A percentile compares a stretch with the other conserved stretches of the same genome.
phyloP scores from a whole-genome alignment of 1,140 invertebrate species.

The Chrysopa pallens region DNA sequence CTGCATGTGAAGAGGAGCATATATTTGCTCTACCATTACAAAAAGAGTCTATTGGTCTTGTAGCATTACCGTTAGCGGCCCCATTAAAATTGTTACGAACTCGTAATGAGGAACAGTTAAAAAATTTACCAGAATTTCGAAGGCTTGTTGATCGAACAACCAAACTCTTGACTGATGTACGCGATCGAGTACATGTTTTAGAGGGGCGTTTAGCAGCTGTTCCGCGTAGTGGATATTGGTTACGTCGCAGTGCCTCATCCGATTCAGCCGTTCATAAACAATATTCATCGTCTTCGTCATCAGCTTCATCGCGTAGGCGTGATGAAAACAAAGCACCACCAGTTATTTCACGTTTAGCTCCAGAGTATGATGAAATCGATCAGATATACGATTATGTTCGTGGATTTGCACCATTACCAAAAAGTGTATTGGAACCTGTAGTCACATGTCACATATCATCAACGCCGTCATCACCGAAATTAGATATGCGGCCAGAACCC shows the following conservation, averaged over 20 bases:
- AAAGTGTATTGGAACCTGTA: conserved; percentile 53
- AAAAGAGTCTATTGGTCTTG: conserved; percentile 54
- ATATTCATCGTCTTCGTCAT: conserved; percentile 19
- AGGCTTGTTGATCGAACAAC: conserved; percentile 63
- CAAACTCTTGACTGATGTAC: conserved; percentile 59
- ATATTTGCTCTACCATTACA: conserved; percentile 70
- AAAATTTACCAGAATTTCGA: conserved; percentile 60
- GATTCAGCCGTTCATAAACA: conserved; percentile 42
- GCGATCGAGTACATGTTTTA: conserved; percentile 60
- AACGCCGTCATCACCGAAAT: conserved; percentile 24
- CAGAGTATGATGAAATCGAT: conserved; percentile 91
- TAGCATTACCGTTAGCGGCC: conserved; percentile 67
- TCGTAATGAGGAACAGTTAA: conserved; percentile 64
- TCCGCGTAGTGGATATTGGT: conserved; percentile 36
- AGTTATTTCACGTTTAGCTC: conserved; percentile 30
- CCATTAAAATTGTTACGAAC: conserved; percentile 71
- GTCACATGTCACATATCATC: conserved; percentile 22
- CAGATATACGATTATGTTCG: conserved; percentile 92
- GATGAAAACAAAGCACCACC: conserved; percentile 28
- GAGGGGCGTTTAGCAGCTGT: conserved; percentile 47
- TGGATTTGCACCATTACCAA: conserved; percentile 75
- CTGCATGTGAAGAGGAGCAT: conserved; percentile 70
- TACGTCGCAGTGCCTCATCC: conserved; percentile 52
- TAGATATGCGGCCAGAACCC: conserved; percentile 60
- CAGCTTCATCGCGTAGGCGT: conserved; percentile 20